Percentiles rank a stretch among this genome's conserved stretches.
These are phyloP conservation scores for Syrphus vitripennis DNA, from an alignment of 2,888 invertebrate species.

Conservation along the genomic window DNA sequence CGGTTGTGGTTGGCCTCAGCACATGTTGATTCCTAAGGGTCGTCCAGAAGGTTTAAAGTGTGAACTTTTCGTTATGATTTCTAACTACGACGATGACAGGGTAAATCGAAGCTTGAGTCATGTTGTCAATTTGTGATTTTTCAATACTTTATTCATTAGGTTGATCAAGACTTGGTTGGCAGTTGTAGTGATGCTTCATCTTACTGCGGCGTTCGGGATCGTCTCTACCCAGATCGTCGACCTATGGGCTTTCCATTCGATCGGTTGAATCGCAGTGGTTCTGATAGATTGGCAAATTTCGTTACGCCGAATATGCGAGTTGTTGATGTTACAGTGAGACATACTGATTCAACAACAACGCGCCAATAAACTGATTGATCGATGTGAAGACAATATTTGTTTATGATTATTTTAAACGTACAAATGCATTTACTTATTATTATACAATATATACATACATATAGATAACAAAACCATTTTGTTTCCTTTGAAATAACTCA, in stretches of 20 bases:
- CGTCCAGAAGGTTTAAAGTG: constrained; percentile 85
- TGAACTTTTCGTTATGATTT: constrained; percentile 89
- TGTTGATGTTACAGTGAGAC: constrained; percentile 83
- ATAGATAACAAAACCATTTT: too few relatives aligned
- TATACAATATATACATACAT: too few relatives aligned
- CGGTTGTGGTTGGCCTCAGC: constrained; percentile 94
- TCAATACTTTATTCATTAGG: constrained; percentile 66
- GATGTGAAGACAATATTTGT: neutral
- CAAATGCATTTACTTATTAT: neutral
- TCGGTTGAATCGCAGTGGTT: constrained; percentile 84
- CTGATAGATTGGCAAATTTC: constrained; percentile 85
- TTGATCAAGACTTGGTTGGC: constrained; percentile 80
- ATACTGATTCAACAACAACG: constrained; percentile 82
- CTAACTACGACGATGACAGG: constrained; percentile 86
- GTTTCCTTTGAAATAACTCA: too few relatives aligned
- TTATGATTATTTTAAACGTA: neutral
- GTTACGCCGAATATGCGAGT: constrained; percentile 89
- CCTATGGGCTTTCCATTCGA: constrained; percentile 95
- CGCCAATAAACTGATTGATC: constrained; percentile 64
- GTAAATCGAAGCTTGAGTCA: constrained; percentile 73
- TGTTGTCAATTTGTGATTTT: neutral
- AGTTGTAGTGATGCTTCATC: constrained; percentile 88
- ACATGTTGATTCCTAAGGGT: constrained; percentile 90
- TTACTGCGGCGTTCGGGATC: constrained; percentile 89
- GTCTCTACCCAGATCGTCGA: constrained; percentile 89